Percentiles rank a stretch among this genome's conserved stretches.
Conservation (phyloP, 1,140 invertebrate species). For the Oncopodura yosiiana region DNA sequence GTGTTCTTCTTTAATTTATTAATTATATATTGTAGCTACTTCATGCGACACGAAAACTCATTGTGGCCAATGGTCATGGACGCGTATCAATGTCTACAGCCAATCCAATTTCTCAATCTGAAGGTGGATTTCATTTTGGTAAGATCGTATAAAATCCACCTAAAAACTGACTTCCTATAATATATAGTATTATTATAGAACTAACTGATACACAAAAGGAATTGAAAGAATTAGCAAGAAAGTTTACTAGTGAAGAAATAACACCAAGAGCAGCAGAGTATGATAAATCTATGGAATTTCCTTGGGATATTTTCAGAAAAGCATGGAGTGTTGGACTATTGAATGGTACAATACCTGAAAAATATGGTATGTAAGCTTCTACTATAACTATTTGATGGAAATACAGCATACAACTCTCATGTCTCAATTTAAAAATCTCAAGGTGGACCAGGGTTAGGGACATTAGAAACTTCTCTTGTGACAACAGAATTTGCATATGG, state of each 20-base stretch:
- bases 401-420: neutral
- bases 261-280: slow-evolving; percentile 78
- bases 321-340: slow-evolving; percentile 79
- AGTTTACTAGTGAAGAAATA: slow-evolving; percentile 85
- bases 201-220: slow-evolving; percentile 36
- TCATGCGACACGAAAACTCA: no score
- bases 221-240: slow-evolving; percentile 48
- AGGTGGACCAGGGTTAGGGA: slow-evolving; percentile 68
- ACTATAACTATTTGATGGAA: neutral
- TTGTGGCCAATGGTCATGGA: no score
- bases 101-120: no score
- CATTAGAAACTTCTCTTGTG: slow-evolving; percentile 74
- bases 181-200: no score
- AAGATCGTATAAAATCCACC: neutral
- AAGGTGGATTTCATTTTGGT: slow-evolving; percentile 1
- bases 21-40: no score
- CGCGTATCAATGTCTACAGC: no score
- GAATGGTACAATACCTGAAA: slow-evolving; percentile 69
- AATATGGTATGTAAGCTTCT: slow-evolving; percentile 42
- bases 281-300: slow-evolving; percentile 84
- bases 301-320: slow-evolving; percentile 89
- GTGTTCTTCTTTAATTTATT: no score
- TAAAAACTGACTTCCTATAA: no score
- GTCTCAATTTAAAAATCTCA: slow-evolving; percentile 21
- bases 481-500: slow-evolving; percentile 86